Evolutionary conservation across 2,797 vertebrate species (phyloP).

Genomic region (Ctenopoma kingsleyae): DNA sequence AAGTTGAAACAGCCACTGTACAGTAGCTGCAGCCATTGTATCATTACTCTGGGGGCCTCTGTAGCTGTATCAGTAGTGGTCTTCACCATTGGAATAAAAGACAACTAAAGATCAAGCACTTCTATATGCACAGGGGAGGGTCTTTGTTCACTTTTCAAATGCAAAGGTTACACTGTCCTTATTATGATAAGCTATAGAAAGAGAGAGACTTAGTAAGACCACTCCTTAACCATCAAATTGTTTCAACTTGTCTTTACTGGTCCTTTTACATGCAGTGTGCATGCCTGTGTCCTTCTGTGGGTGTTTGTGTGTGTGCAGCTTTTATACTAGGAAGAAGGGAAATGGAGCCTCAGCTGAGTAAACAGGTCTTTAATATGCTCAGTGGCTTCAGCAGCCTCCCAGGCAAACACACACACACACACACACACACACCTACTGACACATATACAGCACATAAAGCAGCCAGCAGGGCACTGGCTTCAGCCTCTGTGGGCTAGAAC

Average conservation of each 20-base stretch:
- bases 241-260: slow-evolving; percentile 66
- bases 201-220: slow-evolving; percentile 46
- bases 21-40: slow-evolving; percentile 1
- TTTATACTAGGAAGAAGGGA: slow-evolving; percentile 63
- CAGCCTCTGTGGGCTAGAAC: slow-evolving; percentile 48
- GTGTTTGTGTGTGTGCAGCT: slow-evolving; percentile 54
- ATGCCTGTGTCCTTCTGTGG: slow-evolving; percentile 41
- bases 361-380: slow-evolving; percentile 87
- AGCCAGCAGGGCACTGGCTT: slow-evolving; percentile 60
- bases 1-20: slow-evolving; percentile 6
- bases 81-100: slow-evolving; percentile 43
- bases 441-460: slow-evolving; percentile 49
- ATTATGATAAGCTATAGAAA: slow-evolving; percentile 76
- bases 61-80: slow-evolving; percentile 16
- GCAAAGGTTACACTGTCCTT: slow-evolving; percentile 79
- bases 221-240: slow-evolving; percentile 47
- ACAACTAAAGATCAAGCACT: slow-evolving; percentile 57
- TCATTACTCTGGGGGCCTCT: slow-evolving; percentile 21
- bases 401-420: slow-evolving; percentile 67
- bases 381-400: slow-evolving; percentile 72
- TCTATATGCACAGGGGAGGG: slow-evolving; percentile 34
- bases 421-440: slow-evolving; percentile 43
- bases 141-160: slow-evolving; percentile 64
- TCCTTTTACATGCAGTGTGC: slow-evolving; percentile 18
- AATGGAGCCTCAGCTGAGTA: slow-evolving; percentile 84